Evolutionary conservation across 2,888 invertebrate genomes (phyloP), one percentile per base, ranked within the genome.

Genomic region (Watsonalla cultraria): DNA sequence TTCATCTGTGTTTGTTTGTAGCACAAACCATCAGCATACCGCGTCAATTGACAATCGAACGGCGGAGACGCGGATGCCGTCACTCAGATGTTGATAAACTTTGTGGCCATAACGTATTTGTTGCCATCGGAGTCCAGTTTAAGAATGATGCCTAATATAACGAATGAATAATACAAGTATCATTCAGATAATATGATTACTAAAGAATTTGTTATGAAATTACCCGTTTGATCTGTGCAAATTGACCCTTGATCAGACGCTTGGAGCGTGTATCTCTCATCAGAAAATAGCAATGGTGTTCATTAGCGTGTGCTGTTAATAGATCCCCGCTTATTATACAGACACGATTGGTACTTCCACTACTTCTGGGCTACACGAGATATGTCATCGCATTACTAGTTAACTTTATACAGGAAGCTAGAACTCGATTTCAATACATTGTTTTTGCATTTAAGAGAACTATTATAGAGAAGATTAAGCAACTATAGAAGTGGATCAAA

Each of bases 191-290:
- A 4, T 42, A 8, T 11, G 42, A 11, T 11, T 8, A 42, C 11
- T 11, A 11, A 42, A 37, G 8, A 37, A 37, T 8, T 42, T 42
- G 5, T 5, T 42, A 11, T 11, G 5, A 42, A 42, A 42, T 42
- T 37, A 37, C 8, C 33, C 61, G 52, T 68, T 72, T 73, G 70
- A 73, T 72, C 74, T 66, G 53, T 62, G 62, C 52, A 57, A 64
- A 66, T 61, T 74, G 71, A 72, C 73, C 68, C 57, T 61, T 57
- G 58, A 63, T 72, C 57, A 60, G 57, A 60, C 62, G 56, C 54
- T 54, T 54, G 59, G 60, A 5, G 15, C 57, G 59, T 46, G 56
- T 52, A 64, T 53, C 52, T 53, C 52, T 49, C 51, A 59, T 54
- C 55, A 54, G 47, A 42, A 46, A 52, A 53, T 55, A 45, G 46